These are phyloP conservation scores for Enteromius argenteus DNA, from an alignment of 2,797 vertebrate species.

Conservation along the genomic window DNA sequence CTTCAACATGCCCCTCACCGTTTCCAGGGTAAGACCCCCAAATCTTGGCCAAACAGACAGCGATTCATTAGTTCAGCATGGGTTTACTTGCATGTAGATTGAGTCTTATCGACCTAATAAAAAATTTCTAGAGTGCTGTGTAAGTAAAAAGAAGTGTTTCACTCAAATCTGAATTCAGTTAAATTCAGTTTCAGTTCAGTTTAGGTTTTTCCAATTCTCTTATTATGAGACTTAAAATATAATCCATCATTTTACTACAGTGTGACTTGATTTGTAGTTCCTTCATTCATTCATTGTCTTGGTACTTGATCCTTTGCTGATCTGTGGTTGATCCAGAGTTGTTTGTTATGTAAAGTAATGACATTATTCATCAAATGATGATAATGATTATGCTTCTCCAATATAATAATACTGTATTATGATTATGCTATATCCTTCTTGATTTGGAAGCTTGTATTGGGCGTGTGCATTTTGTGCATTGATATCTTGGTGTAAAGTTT, in stretches of 20 bases:
- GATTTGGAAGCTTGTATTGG: neutral
- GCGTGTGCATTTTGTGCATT: neutral
- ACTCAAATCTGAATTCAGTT: neutral
- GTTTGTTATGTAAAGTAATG: neutral
- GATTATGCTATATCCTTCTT: neutral
- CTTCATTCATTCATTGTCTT: neutral
- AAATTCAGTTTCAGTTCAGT: neutral
- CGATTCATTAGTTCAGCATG: slow-evolving; percentile 1
- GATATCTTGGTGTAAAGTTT: neutral
- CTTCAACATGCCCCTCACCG: slow-evolving; percentile 98
- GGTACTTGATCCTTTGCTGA: neutral
- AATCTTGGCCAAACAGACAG: slow-evolving; percentile 6
- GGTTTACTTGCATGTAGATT: neutral
- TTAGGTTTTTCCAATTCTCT: neutral
- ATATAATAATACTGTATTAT: neutral
- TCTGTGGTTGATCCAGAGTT: neutral
- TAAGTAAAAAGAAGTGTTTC: neutral
- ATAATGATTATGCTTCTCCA: neutral
- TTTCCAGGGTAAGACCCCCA: slow-evolving; percentile 88
- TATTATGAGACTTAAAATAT: neutral
- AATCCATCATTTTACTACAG: neutral
- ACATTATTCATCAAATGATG: neutral
- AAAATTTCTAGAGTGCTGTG: neutral
- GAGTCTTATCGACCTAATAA: neutral
- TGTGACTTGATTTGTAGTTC: neutral